Evolutionary conservation across 1,140 invertebrate genomes (phyloP).

Genomic region (Camponotus floridanus): DNA sequence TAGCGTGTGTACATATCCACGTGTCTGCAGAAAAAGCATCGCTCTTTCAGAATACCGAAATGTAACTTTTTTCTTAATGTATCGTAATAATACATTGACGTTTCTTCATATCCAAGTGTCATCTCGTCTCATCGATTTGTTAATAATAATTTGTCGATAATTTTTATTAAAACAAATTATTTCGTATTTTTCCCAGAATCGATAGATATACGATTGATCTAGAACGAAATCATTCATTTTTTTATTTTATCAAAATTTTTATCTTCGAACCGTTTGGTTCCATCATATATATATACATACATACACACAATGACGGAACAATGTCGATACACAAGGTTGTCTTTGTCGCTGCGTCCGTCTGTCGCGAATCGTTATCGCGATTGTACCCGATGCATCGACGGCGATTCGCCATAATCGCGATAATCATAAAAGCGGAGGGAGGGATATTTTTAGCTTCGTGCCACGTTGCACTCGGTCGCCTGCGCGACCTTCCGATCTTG

Average conservation of each 20-base stretch:
- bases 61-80: conserved; percentile 7
- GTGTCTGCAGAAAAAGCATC: conserved; percentile 29
- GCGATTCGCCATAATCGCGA: conserved; percentile 34
- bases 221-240: neutral
- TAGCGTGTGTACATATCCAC: conserved; percentile 15
- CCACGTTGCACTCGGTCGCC: conserved; percentile 50
- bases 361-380: conserved; percentile 5
- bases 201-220: too few relatives aligned
- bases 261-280: neutral
- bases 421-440: conserved; percentile 34
- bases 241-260: neutral
- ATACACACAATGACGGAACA: neutral
- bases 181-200: neutral
- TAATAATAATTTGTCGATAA: neutral
- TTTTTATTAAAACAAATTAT: too few relatives aligned
- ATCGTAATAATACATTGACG: neutral
- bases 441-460: conserved; percentile 48
- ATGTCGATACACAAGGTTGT: neutral
- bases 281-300: neutral
- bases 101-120: too few relatives aligned
- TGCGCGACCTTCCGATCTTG: conserved; percentile 56
- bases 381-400: conserved; percentile 2
- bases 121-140: neutral
- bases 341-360: too few relatives aligned
- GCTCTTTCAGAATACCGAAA: conserved; percentile 1